Base-by-base conservation (phyloP, 1,140 invertebrate genomes). In the Limonius californicus region DNA sequence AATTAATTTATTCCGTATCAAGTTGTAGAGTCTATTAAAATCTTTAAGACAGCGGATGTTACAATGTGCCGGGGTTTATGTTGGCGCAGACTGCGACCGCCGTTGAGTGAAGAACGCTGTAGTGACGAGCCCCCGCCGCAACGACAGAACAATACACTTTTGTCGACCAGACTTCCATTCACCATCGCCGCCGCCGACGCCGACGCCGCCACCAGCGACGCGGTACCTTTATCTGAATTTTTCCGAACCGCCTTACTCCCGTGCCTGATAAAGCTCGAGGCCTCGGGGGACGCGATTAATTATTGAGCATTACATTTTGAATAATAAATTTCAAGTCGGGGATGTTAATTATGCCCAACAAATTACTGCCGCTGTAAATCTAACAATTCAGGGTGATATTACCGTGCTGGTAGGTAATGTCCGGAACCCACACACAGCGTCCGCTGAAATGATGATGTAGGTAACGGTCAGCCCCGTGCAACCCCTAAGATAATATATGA, bases 71-170 rank as follows among this genome's bases (percentile, higher is more conserved):
- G 45, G 19, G 16, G 42, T 45, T 57, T 27, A 16, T 20, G 39
- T 12, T 23, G 50, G 57, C 43, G 45, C 18, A 30, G 8, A n/a
- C 47, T 50, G 21, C 53, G 21, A 58, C 63, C 43, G 53, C 63
- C 43, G 20, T 32, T 64, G 63, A 64, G 63, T 64, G 63, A 59
- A 54, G 60, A 54, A 61, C 63, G 57, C 39, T 64, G 63, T 64
- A 64, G 53, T 42, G 58, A 20, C 56, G 19, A 32, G 21, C 32
- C 42, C 57, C 21, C 54, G 32, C 59, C 63, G 58, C 63, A 61
- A 53, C 63, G 53, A 64, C 63, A 64, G 63, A 64, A 64, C 63
- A 64, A 64, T 61, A 64, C 63, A 64, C 63, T 64, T 64, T 64
- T 64, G 57, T 61, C 58, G n/a, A 39, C 35, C 35, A 39, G n/a